phyloP scores from a whole-genome alignment of 2,888 invertebrate genomes.

The Microplitis manilae region DNA sequence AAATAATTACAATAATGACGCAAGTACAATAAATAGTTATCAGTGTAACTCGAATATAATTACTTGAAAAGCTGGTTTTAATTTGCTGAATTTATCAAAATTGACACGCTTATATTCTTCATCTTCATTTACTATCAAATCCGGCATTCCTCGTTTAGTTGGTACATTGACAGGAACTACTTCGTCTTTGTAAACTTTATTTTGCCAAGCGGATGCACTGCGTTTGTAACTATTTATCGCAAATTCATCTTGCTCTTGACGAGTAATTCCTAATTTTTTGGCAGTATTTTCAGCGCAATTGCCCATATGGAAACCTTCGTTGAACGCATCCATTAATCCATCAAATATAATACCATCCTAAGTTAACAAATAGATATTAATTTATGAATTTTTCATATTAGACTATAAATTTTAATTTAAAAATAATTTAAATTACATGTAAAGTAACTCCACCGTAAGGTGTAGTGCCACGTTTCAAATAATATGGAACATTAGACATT shows the following conservation, averaged over 20 bases:
- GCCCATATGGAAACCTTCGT: constrained; percentile 96
- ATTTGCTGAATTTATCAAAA: constrained; percentile 89
- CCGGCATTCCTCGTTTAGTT: constrained; percentile 85
- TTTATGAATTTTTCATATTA: background rate
- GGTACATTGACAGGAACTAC: constrained; percentile 88
- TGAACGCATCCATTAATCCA: constrained; percentile 97
- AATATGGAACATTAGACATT: constrained; percentile 99
- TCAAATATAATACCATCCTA: constrained; percentile 97
- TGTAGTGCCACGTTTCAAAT: constrained; percentile 89
- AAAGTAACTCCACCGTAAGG: constrained; percentile 91
- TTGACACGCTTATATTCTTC: constrained; percentile 97
- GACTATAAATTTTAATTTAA: constrained; percentile 1
- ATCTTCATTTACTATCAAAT: constrained; percentile 85
- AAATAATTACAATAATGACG: constrained; percentile 28
- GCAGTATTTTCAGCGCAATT: constrained; percentile 98
- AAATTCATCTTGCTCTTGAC: constrained; percentile 94
- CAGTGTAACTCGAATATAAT: constrained; percentile 10
- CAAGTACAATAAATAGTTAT: constrained; percentile 23
- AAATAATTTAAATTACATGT: constrained; percentile 54
- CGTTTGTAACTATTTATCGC: constrained; percentile 93
- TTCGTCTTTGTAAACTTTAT: constrained; percentile 86
- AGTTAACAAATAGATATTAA: constrained; percentile 24
- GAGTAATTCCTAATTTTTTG: constrained; percentile 86
- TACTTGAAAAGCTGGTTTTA: constrained; percentile 92
- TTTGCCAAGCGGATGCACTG: constrained; percentile 85